Percentiles rank a stretch among this genome's conserved stretches.
These are phyloP conservation scores for Callopanchax toddi DNA, from an alignment of 2,113 vertebrate species.

Conservation along the genomic window DNA sequence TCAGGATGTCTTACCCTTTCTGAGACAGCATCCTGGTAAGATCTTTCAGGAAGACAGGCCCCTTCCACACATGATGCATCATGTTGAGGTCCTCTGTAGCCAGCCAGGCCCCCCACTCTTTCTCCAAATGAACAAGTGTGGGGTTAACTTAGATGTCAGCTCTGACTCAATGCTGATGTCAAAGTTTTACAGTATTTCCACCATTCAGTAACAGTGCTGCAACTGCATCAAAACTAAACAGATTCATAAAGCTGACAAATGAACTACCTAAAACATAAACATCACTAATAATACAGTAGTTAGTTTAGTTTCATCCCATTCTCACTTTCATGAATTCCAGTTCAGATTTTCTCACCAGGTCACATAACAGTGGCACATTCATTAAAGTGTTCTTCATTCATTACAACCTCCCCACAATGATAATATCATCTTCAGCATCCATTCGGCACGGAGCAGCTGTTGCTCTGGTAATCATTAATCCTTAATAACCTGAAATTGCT, in stretches of 20 bases:
- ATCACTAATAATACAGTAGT: conserved; percentile 20
- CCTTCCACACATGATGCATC: too few relatives aligned
- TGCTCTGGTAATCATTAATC: conserved; percentile 61
- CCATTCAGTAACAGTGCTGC: not conserved
- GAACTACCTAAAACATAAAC: conserved; percentile 22
- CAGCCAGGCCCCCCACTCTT: too few relatives aligned
- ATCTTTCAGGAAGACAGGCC: too few relatives aligned
- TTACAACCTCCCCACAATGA: conserved; percentile 46
- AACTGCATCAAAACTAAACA: conserved; percentile 17
- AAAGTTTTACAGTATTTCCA: too few relatives aligned
- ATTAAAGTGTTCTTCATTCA: conserved; percentile 56
- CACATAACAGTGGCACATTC: conserved; percentile 29
- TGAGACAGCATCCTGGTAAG: too few relatives aligned
- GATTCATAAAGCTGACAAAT: conserved; percentile 17
- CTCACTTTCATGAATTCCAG: conserved; percentile 7
- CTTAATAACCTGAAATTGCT: conserved; percentile 60
- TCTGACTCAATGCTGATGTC: too few relatives aligned
- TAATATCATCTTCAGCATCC: conserved; percentile 55
- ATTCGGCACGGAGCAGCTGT: conserved; percentile 34
- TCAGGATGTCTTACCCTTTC: too few relatives aligned
- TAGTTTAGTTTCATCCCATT: conserved; percentile 3
- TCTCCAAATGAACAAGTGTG: too few relatives aligned
- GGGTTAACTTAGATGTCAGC: too few relatives aligned
- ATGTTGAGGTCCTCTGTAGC: too few relatives aligned
- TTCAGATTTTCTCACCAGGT: conserved; percentile 30